Evolutionary conservation across 2,113 vertebrate species (phyloP).

Genomic region (Macaca mulatta): DNA sequence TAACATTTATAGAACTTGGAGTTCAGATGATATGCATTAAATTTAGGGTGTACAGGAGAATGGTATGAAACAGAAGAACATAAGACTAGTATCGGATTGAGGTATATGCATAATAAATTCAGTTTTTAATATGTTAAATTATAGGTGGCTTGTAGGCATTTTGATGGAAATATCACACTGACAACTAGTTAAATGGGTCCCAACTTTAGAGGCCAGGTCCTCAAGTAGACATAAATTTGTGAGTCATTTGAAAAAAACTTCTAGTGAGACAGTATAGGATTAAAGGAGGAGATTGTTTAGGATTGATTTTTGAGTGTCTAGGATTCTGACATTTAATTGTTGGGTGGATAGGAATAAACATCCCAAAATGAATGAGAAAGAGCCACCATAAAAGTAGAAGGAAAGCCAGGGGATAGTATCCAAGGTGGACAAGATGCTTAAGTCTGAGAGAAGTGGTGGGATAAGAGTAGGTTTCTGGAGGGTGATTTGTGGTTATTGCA

Average conservation of each 20-base stretch:
- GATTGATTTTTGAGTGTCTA: neutral
- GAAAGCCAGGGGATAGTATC: neutral
- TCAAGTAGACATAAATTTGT: neutral
- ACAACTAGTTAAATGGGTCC: neutral
- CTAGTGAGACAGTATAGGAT: neutral
- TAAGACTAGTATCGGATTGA: neutral
- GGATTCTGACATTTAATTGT: neutral
- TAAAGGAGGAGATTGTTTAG: neutral
- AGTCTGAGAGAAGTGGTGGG: neutral
- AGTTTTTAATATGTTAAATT: neutral
- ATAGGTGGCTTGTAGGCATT: neutral
- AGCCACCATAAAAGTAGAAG: neutral
- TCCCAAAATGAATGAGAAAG: neutral
- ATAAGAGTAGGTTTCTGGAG: neutral
- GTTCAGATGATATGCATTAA: neutral
- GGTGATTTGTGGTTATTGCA: neutral
- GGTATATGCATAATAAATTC: neutral
- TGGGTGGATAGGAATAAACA: neutral
- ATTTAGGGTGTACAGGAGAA: neutral
- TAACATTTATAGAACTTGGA: neutral
- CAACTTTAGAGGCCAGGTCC: neutral
- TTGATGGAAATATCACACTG: neutral
- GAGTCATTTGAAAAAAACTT: neutral
- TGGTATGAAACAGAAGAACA: neutral
- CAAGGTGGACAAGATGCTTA: neutral